phyloP scores from a whole-genome alignment of 2,888 invertebrate genomes.

The Patella pellucida region DNA sequence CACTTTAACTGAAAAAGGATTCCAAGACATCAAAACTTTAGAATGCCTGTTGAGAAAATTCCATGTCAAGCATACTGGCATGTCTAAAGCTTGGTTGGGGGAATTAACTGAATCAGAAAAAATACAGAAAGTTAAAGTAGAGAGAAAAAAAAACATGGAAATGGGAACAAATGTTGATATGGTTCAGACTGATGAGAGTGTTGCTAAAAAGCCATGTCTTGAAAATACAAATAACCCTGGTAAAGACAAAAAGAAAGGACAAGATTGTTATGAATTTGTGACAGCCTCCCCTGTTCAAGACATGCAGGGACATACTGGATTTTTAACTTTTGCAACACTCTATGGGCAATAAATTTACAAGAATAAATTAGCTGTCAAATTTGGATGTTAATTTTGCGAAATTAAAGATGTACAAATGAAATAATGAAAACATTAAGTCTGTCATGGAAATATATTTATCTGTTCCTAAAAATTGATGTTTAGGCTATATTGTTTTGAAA shows the following conservation, averaged over 20 bases:
- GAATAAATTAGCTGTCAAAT: no score
- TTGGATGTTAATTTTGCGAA: no score
- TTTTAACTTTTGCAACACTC: conserved; percentile 92
- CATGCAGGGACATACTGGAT: conserved; percentile 95
- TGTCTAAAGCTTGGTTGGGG: conserved; percentile 54
- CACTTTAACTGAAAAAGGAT: conserved; percentile 81
- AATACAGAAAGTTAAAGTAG: background rate
- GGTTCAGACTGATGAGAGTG: conserved; percentile 8
- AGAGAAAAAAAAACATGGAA: background rate
- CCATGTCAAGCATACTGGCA: conserved; percentile 59
- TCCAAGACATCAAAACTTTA: conserved; percentile 87
- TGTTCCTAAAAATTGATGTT: no score
- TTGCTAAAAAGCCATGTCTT: conserved; percentile 7
- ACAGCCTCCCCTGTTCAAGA: conserved; percentile 80
- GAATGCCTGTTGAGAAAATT: conserved; percentile 77
- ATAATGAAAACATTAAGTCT: no score
- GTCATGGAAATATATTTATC: no score
- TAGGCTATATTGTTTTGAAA: no score
- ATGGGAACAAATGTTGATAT: conserved; percentile 13
- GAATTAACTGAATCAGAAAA: conserved; percentile 18
- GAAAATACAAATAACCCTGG: conserved; percentile 16
- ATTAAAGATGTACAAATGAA: no score
- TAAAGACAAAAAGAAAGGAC: conserved; percentile 18
- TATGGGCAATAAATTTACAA: conserved; percentile 69
- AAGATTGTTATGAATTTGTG: conserved; percentile 51